A percentile compares a stretch with the other conserved stretches of the same genome.
These are phyloP conservation scores for Dilophus febrilis DNA, from an alignment of 2,888 invertebrate genomes.

Conservation along the genomic window DNA sequence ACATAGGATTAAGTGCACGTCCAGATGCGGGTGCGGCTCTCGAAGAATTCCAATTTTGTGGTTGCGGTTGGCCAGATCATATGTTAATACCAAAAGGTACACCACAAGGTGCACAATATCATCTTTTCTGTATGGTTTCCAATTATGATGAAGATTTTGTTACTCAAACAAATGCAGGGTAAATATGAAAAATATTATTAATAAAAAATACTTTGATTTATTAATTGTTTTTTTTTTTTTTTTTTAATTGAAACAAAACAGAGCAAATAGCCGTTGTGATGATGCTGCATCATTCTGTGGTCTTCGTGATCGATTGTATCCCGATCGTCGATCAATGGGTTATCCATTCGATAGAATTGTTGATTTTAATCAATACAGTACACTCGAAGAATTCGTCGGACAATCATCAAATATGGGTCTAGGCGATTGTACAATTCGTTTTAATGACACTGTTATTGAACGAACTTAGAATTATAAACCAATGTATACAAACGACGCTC, in stretches of 20 bases:
- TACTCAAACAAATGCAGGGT: neutral
- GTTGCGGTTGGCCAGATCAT: slow-evolving; percentile 54
- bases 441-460: slow-evolving; percentile 1
- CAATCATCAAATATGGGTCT: slow-evolving; percentile 1
- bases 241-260: neutral
- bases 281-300: slow-evolving; percentile 55
- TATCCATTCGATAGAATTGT: slow-evolving; percentile 33
- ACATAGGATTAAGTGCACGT: slow-evolving; percentile 40
- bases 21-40: slow-evolving; percentile 26
- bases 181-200: neutral
- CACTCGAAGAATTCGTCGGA: neutral
- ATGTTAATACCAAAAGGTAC: slow-evolving; percentile 59
- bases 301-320: slow-evolving; percentile 45
- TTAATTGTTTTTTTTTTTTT: neutral
- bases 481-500: too few species aligned
- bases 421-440: neutral
- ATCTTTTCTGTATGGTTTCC: slow-evolving; percentile 63
- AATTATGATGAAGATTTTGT: slow-evolving; percentile 43
- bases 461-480: too few species aligned
- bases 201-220: neutral
- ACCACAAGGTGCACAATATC: slow-evolving; percentile 42
- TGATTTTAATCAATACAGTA: too few species aligned
- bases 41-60: slow-evolving; percentile 14
- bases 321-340: slow-evolving; percentile 49
- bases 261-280: too few species aligned